phyloP scores from a whole-genome alignment of 2,113 vertebrate species.

The Rattus norvegicus region GRCr8 NC_086020.1:173322501-173323000 shows the following conservation, averaged over 20 bases:
- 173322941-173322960: not conserved
- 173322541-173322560: not conserved
- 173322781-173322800: not conserved
- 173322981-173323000: not conserved
- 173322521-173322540: not conserved
- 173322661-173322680: not conserved
- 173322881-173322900: not conserved
- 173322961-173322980: not conserved
- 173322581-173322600: not conserved
- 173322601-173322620: not conserved
- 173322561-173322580: not conserved
- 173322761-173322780: fast-evolving
- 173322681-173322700: fast-evolving
- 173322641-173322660: not conserved
- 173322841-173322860: not conserved
- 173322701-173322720: fast-evolving
- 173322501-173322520: too few relatives aligned
- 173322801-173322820: not conserved
- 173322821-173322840: not conserved
- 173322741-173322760: not conserved
- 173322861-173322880: not conserved
- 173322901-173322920: not conserved
- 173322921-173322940: not conserved
- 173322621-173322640: not conserved
- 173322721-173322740: fast-evolving